Conservation (phyloP, 2,797 vertebrate species). For the Oreochromis mossambicus region DNA sequence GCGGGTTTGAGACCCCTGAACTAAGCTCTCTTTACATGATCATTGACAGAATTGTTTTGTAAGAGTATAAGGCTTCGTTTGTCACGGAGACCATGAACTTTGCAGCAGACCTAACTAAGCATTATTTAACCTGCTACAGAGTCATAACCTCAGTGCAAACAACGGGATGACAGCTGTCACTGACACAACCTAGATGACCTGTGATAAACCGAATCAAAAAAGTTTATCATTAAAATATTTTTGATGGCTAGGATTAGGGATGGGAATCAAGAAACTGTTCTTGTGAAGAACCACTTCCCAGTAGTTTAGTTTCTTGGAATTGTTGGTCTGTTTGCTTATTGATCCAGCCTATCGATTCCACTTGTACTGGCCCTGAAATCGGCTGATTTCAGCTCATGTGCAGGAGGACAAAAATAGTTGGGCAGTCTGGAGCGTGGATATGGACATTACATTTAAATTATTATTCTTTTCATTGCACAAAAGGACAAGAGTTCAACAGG, state of each 20-base stretch:
- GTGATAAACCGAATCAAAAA: not conserved
- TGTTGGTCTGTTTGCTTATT: not conserved
- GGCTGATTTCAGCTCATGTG: not conserved
- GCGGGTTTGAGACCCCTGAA: fast-evolving
- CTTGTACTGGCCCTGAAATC: fast-evolving
- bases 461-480: not conserved
- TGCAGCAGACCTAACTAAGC: not conserved
- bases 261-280: not conserved
- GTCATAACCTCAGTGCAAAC: not conserved
- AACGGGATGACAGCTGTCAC: not conserved
- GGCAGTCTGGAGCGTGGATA: fast-evolving
- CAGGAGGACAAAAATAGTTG: not conserved
- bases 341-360: not conserved
- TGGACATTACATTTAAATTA: fast-evolving
- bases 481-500: not conserved
- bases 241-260: not conserved
- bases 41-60: not conserved
- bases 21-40: not conserved
- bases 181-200: not conserved
- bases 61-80: not conserved
- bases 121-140: not conserved
- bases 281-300: not conserved
- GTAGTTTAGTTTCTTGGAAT: not conserved
- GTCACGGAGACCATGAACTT: not conserved
- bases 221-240: not conserved